These are phyloP conservation scores for Percina caprodes DNA, from an alignment of 2,113 vertebrate genomes.

Conservation along the genomic window DNA sequence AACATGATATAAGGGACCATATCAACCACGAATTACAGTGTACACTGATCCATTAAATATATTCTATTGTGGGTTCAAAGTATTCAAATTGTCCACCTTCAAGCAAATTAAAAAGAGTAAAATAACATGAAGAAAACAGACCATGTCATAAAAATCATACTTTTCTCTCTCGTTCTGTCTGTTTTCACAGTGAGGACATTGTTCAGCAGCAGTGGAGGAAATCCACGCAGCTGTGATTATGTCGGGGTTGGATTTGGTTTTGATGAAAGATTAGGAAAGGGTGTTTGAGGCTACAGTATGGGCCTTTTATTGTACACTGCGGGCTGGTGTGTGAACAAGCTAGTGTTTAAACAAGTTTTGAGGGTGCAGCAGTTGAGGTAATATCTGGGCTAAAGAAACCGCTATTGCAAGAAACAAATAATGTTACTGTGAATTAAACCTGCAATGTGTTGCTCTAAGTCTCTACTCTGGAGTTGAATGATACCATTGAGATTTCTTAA, in stretches of 20 bases:
- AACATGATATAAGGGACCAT: not conserved
- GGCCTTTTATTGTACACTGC: not conserved
- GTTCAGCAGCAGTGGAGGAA: conserved; percentile 51
- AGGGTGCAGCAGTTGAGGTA: not conserved
- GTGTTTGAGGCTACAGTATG: not conserved
- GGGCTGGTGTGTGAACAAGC: not conserved
- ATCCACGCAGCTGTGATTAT: conserved; percentile 54
- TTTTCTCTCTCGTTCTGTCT: not conserved
- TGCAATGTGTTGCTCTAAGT: not conserved
- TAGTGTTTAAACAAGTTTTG: not conserved
- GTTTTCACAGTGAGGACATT: conserved; percentile 49
- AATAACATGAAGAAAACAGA: not conserved
- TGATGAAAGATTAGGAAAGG: conserved; percentile 44
- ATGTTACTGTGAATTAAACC: not conserved
- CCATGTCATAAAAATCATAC: not conserved
- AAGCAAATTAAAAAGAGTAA: not conserved
- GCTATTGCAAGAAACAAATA: not conserved
- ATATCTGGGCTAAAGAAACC: not conserved
- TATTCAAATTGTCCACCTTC: not conserved
- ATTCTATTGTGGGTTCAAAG: not conserved
- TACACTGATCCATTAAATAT: not conserved
- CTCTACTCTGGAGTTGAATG: conserved; percentile 18
- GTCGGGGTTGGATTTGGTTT: conserved; percentile 39
- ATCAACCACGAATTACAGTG: not conserved
- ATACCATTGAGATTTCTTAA: conserved; percentile 7